Evolutionary conservation across 1,140 invertebrate genomes (phyloP), one percentile per base, ranked within the genome.

Genomic region (Leptinotarsa lineolata): DNA sequence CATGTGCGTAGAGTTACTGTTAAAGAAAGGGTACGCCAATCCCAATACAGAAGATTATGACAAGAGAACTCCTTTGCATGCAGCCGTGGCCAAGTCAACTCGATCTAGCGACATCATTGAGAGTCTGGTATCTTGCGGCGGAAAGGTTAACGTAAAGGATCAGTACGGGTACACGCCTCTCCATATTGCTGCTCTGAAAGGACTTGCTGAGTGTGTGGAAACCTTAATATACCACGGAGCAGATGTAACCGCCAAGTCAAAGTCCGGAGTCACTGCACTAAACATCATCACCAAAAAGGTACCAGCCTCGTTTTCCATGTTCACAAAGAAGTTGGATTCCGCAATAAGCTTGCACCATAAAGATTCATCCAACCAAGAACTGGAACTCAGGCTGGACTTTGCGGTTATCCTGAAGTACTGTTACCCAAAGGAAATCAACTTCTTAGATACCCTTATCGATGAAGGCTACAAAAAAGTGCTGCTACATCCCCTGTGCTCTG

Each of bases 91-190:
- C 3, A 92, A 92, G 81, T 90, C 91, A 0, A 86, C 92, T 61
- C 86, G 90, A 44, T 91, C 91, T 13, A 92, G 91, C 74, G 91
- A 92, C 74, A 91, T 92, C 12, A 89, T 92, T 24, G 92, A 93
- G 80, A 88, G 88, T 0, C 83, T 94, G 3, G 89, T 94, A 30
- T 89, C 87, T 74, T 92, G 91, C 87, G 92, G 92, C 8, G 92
- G 93, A 5, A 90, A 95, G 78, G 91, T 95, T 0, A 95, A 96
- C 82, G 89, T 90, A 60, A 91, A 93, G 77, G 95, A 97, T 79
- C 91, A 92, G 73, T 94, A 95, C 78, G 95, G 94, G 0, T 95
- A 95, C 81, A 94, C 94, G 0, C 93, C 95, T 0, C 85, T 97
- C n/a, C 95, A 97, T 81, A 88, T 96, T 58, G 94, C 94, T 5